These are phyloP conservation scores for Phylloscopus collybita DNA, from an alignment of 2,797 vertebrate genomes.

Conservation along the genomic window DNA sequence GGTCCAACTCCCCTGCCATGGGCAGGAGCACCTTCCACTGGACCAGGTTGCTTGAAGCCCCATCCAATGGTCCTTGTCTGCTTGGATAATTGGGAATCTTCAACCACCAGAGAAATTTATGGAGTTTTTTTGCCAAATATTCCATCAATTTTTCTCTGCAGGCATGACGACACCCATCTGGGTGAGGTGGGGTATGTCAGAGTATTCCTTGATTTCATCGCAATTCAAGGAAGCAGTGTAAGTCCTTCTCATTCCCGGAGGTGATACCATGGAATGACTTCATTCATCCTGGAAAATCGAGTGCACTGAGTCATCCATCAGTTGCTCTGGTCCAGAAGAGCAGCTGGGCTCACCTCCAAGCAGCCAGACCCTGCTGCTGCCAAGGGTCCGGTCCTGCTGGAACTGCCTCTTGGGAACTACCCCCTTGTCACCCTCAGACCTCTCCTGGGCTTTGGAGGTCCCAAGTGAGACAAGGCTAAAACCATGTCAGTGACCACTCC, in stretches of 20 bases:
- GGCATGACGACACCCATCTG: background rate
- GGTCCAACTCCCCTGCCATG: background rate
- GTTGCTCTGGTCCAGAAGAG: background rate
- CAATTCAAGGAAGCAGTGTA: background rate
- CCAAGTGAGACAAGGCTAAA: background rate
- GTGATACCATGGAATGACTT: background rate
- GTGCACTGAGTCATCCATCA: background rate
- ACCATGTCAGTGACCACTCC: fast-evolving
- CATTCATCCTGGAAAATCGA: background rate
- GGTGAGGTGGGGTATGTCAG: background rate
- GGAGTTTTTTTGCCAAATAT: background rate
- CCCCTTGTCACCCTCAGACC: background rate
- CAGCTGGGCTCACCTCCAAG: background rate
- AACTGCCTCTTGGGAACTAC: background rate
- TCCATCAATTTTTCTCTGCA: background rate
- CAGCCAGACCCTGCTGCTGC: background rate
- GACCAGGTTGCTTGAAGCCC: background rate
- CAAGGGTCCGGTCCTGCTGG: background rate
- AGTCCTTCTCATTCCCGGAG: background rate
- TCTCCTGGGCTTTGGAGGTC: background rate
- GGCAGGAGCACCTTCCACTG: background rate
- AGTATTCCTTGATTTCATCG: background rate
- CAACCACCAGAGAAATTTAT: background rate
- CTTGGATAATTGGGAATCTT: background rate
- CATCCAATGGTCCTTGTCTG: background rate